Evolutionary conservation across 2,888 invertebrate species (phyloP).

Genomic region (Pollenia angustigena): DNA sequence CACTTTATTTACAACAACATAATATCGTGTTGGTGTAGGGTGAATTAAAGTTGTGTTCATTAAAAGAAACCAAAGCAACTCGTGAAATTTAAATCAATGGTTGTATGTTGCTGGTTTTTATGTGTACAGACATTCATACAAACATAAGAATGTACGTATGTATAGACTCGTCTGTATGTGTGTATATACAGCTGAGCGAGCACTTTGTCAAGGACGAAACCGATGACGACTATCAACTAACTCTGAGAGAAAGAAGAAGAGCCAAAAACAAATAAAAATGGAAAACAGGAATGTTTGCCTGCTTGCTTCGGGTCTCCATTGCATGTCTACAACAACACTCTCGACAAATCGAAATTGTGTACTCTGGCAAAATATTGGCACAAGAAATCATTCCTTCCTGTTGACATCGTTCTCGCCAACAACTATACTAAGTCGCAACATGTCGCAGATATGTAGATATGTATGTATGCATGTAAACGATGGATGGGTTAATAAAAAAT

Average conservation of each 20-base stretch:
- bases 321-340: constrained; percentile 75
- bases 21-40: background rate
- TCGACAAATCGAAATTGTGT: constrained; percentile 84
- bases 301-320: constrained; percentile 68
- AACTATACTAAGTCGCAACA: constrained; percentile 54
- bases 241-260: constrained; percentile 74
- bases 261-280: constrained; percentile 68
- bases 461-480: constrained; percentile 1
- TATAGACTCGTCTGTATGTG: background rate
- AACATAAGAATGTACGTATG: background rate
- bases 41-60: background rate
- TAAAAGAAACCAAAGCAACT: constrained; percentile 45
- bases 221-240: constrained; percentile 58
- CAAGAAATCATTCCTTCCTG: constrained; percentile 84
- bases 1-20: background rate
- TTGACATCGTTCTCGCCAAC: constrained; percentile 75
- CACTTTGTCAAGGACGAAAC: constrained; percentile 74
- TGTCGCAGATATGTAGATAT: constrained; percentile 29
- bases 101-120: constrained; percentile 43
- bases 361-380: constrained; percentile 84
- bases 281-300: constrained; percentile 64
- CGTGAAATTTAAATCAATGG: constrained; percentile 47
- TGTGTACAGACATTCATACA: background rate
- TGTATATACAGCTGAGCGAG: constrained; percentile 67
- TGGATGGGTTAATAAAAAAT: constrained; percentile 30